phyloP scores from a whole-genome alignment of 2,113 vertebrate species.

The Cyanoderma ruficeps region DNA sequence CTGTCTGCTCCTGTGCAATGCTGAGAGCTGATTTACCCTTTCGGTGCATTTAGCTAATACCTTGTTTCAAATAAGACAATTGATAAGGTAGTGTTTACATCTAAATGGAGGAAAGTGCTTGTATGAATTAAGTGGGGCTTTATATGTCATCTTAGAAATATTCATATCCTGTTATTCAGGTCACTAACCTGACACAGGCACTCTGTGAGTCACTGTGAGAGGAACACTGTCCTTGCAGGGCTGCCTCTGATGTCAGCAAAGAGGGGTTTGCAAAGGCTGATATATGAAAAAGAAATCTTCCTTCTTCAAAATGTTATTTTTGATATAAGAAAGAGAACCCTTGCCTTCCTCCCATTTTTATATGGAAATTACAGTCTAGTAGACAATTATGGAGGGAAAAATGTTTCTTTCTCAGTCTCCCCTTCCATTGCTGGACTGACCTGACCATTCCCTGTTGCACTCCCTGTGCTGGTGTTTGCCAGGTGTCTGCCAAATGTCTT shows the following conservation, averaged over 20 bases:
- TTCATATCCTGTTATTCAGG: constrained; percentile 35
- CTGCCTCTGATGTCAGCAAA: not conserved
- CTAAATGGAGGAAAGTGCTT: not conserved
- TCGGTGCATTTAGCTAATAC: not conserved
- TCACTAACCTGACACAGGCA: not conserved
- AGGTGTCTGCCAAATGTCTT: not conserved
- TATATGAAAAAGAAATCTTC: not conserved
- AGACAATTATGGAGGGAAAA: not conserved
- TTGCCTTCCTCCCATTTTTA: not conserved
- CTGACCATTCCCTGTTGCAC: not conserved
- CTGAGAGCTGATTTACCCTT: not conserved
- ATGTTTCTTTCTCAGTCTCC: fast-evolving
- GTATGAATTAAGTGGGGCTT: not conserved
- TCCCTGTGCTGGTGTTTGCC: not conserved
- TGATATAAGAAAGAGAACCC: not conserved
- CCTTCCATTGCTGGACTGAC: not conserved
- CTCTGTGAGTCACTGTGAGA: not conserved
- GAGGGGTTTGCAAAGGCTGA: not conserved
- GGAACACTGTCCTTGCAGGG: not conserved
- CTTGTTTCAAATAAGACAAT: not conserved
- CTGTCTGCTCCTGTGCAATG: not conserved
- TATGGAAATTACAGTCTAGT: not conserved
- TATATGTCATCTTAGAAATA: not conserved
- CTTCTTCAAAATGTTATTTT: not conserved
- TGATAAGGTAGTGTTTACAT: not conserved